These are phyloP conservation scores for Drosophila tristis DNA, from an alignment of 1,140 invertebrate species.

Conservation along the genomic window DNA sequence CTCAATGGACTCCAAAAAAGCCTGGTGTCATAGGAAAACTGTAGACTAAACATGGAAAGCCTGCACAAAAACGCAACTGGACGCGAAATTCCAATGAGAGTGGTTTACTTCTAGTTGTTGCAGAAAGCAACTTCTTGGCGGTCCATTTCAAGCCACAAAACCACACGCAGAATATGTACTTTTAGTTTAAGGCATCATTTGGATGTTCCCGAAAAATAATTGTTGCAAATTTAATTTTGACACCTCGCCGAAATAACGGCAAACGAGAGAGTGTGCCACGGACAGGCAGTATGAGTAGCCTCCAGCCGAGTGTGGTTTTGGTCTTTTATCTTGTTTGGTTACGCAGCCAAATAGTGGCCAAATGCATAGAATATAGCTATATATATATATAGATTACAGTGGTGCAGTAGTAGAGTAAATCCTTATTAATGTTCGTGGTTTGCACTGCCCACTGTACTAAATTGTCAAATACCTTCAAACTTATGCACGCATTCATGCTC, in stretches of 20 bases:
- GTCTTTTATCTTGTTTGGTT: too few species aligned
- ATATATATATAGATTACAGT: too few species aligned
- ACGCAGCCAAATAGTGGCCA: too few species aligned
- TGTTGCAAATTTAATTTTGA: slow-evolving; percentile 82
- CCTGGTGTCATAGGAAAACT: slow-evolving; percentile 28
- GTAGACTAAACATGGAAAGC: slow-evolving; percentile 36
- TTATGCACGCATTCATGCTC: too few species aligned
- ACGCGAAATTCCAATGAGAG: slow-evolving; percentile 70
- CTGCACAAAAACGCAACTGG: slow-evolving; percentile 49
- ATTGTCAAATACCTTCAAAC: too few species aligned
- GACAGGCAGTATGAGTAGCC: slow-evolving; percentile 46
- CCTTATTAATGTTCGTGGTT: too few species aligned
- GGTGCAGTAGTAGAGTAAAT: too few species aligned
- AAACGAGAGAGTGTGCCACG: slow-evolving; percentile 22
- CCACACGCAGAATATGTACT: slow-evolving; percentile 24
- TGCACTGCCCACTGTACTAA: too few species aligned
- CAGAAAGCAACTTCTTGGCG: slow-evolving; percentile 22
- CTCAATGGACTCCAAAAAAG: slow-evolving; percentile 2
- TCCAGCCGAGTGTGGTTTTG: slow-evolving; percentile 72
- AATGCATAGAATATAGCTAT: too few species aligned
- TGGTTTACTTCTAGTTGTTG: slow-evolving; percentile 47
- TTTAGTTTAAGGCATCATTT: slow-evolving; percentile 77
- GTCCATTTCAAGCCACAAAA: slow-evolving; percentile 43
- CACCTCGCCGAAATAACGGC: slow-evolving; percentile 69
- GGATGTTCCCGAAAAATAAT: slow-evolving; percentile 74